These are phyloP conservation scores for Rhadinocentrus ornatus DNA, from an alignment of 2,797 vertebrate species.

Conservation along the genomic window DNA sequence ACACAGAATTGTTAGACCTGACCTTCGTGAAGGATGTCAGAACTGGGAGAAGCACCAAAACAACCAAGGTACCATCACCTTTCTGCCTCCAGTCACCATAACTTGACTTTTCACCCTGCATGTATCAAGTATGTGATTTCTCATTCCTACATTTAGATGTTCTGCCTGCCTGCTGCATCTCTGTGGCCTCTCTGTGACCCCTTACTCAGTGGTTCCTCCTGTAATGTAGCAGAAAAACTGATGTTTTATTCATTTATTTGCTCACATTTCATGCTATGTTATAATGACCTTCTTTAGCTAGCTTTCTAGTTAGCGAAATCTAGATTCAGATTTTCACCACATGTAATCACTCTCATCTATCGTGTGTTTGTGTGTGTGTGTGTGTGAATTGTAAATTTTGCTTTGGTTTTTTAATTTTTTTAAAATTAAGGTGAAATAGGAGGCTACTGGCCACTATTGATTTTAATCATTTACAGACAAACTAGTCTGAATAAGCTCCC, in stretches of 20 bases:
- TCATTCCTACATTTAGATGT: neutral
- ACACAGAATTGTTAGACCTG: constrained; percentile 80
- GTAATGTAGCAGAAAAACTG: neutral
- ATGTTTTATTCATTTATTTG: constrained; percentile 12
- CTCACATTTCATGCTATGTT: neutral
- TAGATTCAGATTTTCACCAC: neutral
- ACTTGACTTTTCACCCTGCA: neutral
- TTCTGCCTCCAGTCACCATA: neutral
- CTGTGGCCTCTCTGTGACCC: constrained; percentile 5
- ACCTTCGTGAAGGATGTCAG: constrained; percentile 79
- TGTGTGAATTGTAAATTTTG: neutral
- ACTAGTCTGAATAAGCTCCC: neutral
- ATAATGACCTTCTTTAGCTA: neutral
- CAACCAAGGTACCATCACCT: constrained; percentile 71
- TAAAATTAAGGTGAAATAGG: neutral
- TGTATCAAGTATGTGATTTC: neutral
- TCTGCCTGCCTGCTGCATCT: neutral
- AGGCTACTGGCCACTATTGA: neutral
- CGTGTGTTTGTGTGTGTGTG: neutral
- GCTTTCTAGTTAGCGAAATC: neutral
- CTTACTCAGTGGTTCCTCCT: neutral
- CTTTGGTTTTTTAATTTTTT: too few species aligned
- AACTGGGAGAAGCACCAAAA: constrained; percentile 79
- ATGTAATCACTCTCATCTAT: neutral
- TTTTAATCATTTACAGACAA: neutral